Evolutionary conservation across 64 coral and sea anemone species (phyloP).

Genomic region (Actinia tenebrosa): DNA sequence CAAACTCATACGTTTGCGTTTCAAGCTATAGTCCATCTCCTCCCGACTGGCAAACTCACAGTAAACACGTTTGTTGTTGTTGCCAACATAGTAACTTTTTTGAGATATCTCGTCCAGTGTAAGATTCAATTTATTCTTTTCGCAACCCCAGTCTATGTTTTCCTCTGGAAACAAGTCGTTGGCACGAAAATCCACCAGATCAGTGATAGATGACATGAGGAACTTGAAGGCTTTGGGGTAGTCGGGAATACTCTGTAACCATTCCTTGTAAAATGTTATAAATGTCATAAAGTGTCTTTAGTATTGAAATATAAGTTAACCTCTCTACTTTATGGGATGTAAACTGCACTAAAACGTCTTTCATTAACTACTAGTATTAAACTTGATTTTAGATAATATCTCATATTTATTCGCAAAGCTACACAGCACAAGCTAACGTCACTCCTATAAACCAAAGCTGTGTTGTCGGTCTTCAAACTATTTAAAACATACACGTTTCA

Average conservation of each 20-base stretch:
- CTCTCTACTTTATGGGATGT: too few relatives aligned
- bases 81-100: slow-evolving; percentile 20
- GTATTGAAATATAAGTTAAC: too few relatives aligned
- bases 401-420: too few relatives aligned
- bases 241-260: slow-evolving; percentile 27
- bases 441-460: too few relatives aligned
- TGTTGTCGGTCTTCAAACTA: too few relatives aligned
- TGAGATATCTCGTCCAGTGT: slow-evolving; percentile 12
- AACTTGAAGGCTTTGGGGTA: slow-evolving; percentile 50
- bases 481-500: too few relatives aligned
- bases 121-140: not conserved
- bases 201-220: slow-evolving; percentile 16
- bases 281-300: too few relatives aligned
- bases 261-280: not conserved
- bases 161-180: slow-evolving; percentile 34
- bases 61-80: not conserved
- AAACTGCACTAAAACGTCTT: too few relatives aligned
- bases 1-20: slow-evolving; percentile 28
- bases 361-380: too few relatives aligned
- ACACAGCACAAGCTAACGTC: too few relatives aligned
- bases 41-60: slow-evolving; percentile 13
- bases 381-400: too few relatives aligned
- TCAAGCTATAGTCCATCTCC: slow-evolving; percentile 22
- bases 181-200: slow-evolving; percentile 51
- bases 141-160: slow-evolving; percentile 31